Evolutionary conservation across 2,888 invertebrate genomes (phyloP).

Genomic region (Cheilosia variabilis): DNA sequence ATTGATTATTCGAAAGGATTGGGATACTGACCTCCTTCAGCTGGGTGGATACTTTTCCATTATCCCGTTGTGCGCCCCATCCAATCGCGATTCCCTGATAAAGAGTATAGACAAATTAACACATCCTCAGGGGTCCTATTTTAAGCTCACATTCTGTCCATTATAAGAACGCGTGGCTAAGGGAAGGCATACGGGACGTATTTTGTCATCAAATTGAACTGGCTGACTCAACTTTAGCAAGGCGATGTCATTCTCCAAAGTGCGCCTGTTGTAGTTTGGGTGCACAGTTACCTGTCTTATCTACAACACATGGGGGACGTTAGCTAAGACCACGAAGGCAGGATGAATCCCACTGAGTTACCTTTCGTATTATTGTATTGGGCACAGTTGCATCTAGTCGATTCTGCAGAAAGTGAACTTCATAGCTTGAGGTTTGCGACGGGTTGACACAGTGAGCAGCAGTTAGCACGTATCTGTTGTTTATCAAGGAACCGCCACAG

Average conservation of each 20-base stretch:
- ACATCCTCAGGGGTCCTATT: background rate
- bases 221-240: conserved; percentile 59
- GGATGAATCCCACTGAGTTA: background rate
- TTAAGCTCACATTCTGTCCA: conserved; percentile 64
- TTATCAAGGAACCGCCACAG: conserved; percentile 89
- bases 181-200: conserved; percentile 74
- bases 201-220: conserved; percentile 61
- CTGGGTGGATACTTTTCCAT: conserved; percentile 49
- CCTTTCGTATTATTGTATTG: conserved; percentile 35
- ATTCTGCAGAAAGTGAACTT: conserved; percentile 60
- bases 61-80: conserved; percentile 69
- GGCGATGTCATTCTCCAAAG: conserved; percentile 72
- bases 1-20: conserved; percentile 69
- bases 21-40: conserved; percentile 71
- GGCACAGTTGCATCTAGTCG: conserved; percentile 21
- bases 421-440: conserved; percentile 34
- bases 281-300: conserved; percentile 38
- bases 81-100: conserved; percentile 69
- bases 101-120: background rate
- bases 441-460: conserved; percentile 59
- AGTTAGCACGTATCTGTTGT: conserved; percentile 77
- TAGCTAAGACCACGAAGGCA: background rate
- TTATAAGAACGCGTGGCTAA: conserved; percentile 21
- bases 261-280: conserved; percentile 38
- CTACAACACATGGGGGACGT: background rate